Percentiles rank a stretch among this genome's conserved stretches.
phyloP scores from a whole-genome alignment of 1,140 invertebrate species.

The Mamestra configurata region DNA sequence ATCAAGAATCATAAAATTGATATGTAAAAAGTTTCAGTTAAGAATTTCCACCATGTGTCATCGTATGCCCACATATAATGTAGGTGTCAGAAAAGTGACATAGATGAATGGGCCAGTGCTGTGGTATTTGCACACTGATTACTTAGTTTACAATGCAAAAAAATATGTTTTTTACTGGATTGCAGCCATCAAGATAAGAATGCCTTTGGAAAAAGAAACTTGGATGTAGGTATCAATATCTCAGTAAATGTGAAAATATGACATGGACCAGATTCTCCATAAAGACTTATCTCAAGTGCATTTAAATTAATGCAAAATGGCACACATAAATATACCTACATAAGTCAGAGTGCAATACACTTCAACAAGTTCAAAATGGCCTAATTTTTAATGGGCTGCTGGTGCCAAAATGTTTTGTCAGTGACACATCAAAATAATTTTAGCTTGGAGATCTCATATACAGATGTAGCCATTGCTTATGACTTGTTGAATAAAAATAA shows the following conservation, averaged over 20 bases:
- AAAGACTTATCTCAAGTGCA: too few relatives aligned
- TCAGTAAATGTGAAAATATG: too few relatives aligned
- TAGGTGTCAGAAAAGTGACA: neutral
- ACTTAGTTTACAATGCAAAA: neutral
- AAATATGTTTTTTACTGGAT: neutral
- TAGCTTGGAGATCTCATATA: slow-evolving; percentile 6
- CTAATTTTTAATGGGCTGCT: slow-evolving; percentile 47
- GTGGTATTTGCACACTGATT: neutral
- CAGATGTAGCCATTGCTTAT: slow-evolving; percentile 1
- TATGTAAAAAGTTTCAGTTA: neutral
- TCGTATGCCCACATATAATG: neutral
- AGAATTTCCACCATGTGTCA: neutral
- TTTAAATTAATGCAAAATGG: neutral
- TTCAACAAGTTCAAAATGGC: slow-evolving; percentile 32
- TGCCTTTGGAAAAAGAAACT: too few relatives aligned
- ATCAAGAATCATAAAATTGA: neutral
- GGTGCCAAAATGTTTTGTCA: slow-evolving; percentile 58
- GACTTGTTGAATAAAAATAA: slow-evolving; percentile 1
- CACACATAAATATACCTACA: neutral
- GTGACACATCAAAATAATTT: slow-evolving; percentile 45
- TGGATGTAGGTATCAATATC: too few relatives aligned
- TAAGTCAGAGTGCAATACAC: slow-evolving; percentile 4
- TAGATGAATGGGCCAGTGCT: neutral
- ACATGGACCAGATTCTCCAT: too few relatives aligned
- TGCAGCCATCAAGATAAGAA: too few relatives aligned